Base-by-base conservation (phyloP, 2,113 vertebrate species). In the Psephotus haematonotus region DNA sequence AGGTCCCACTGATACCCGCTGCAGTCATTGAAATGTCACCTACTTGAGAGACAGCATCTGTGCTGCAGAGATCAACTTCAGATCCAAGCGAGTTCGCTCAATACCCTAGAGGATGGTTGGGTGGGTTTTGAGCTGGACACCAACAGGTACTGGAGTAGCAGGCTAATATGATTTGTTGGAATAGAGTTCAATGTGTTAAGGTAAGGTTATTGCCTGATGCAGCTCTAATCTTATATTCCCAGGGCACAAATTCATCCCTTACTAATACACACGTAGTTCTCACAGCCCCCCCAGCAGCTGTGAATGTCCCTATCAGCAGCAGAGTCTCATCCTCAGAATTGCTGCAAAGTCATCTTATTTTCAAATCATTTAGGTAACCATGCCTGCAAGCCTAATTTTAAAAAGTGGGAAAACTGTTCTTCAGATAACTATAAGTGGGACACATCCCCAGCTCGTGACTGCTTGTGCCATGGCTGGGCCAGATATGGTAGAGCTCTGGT, bases 201-300 rank as follows among this genome's bases (percentile, higher is more conserved):
- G 83, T 93, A 88, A 97, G 71, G 60, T 86, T 88, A 77, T 96
- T 96, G 49, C 71, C 86, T 94, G 46, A 59, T 97, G 71, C 23
- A 35, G 93, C 87, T 97, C 80, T 96, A 62, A 92, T 92, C 93
- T 94, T 82, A 69, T 97, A 94, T 94, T 92, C 39, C 72, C 3
- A 3, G 79, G 84, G 63, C 62, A 55, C 60, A 94, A 49, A 93
- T 93, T 94, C 44, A 55, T 78, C 74, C 77, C 63, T 83, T 79
- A 84, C 55, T 82, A 84, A 52, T 88, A 80, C 53, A 31, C 0
- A 0, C 18, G 14, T 84, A 92, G 44, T 67, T 90, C 37, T 79
- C 69, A 33, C 6, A 1, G 49, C 0, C 9, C 43, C 76, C 70
- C 49, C 59, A 63, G 69, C 70, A 95, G 55, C 88, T 95, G 62